Conservation (phyloP, 1,140 invertebrate genomes). For the Drosophila orosa region DNA sequence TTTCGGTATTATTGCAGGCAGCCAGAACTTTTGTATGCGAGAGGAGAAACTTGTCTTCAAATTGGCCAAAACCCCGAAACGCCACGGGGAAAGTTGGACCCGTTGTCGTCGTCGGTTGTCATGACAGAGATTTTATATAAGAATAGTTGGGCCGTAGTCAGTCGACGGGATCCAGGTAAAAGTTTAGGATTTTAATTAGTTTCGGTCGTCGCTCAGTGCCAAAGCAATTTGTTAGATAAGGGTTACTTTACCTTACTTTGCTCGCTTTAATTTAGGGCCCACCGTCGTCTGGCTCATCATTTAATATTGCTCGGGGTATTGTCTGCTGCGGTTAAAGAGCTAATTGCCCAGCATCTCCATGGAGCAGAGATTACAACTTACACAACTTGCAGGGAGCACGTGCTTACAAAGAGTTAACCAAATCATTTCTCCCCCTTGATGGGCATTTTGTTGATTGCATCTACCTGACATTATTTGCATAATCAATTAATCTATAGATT, state of each 20-base stretch:
- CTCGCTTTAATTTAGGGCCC: constrained; percentile 39
- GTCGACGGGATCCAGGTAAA: constrained; percentile 36
- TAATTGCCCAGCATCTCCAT: constrained; percentile 23
- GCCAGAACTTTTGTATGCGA: constrained; percentile 33
- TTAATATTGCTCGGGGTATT: constrained; percentile 15
- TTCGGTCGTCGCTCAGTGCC: constrained; percentile 51
- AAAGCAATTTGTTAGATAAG: constrained; percentile 53
- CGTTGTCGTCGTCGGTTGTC: constrained; percentile 33
- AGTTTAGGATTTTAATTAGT: constrained; percentile 61
- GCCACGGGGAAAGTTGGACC: constrained; percentile 33
- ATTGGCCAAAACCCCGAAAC: constrained; percentile 33
- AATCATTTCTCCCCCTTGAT: background rate
- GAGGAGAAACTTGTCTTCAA: constrained; percentile 38
- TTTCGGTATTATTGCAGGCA: constrained; percentile 51
- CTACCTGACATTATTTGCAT: constrained; percentile 16
- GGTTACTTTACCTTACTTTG: constrained; percentile 19
- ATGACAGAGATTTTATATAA: constrained; percentile 48
- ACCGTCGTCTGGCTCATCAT: constrained; percentile 1
- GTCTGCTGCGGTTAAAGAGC: background rate
- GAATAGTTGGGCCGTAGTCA: constrained; percentile 38
- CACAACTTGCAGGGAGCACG: background rate
- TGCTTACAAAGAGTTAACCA: background rate
- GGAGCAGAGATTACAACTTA: background rate
- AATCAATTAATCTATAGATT: constrained; percentile 20
- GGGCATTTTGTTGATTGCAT: constrained; percentile 7